A percentile compares a stretch with the other conserved stretches of the same genome.
phyloP scores from a whole-genome alignment of 2,888 invertebrate genomes.

The Tetragonula carbonaria region DNA sequence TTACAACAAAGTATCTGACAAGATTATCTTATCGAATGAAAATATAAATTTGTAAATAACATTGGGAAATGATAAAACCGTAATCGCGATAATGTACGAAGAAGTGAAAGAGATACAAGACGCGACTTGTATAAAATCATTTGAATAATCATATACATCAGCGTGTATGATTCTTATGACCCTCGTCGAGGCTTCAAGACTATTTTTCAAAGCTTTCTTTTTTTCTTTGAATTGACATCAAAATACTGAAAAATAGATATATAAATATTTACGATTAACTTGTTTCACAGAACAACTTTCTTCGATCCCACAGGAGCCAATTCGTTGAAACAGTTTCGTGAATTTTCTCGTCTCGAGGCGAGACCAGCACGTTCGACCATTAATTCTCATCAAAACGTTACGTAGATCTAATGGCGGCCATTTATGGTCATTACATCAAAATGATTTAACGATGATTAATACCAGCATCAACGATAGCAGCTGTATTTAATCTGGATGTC shows the following conservation, averaged over 20 bases:
- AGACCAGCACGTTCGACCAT: neutral
- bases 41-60: slow-evolving; percentile 28
- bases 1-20: slow-evolving; percentile 1
- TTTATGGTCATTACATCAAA: slow-evolving; percentile 25
- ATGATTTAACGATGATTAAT: slow-evolving; percentile 43
- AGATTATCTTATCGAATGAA: slow-evolving; percentile 22
- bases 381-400: slow-evolving; percentile 30
- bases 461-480: neutral
- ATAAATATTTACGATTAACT: neutral
- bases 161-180: neutral
- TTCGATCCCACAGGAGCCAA: neutral
- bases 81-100: neutral
- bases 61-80: slow-evolving; percentile 17
- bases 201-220: neutral
- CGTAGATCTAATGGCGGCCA: neutral
- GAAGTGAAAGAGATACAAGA: neutral
- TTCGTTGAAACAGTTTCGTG: neutral
- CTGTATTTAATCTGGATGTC: slow-evolving; percentile 9
- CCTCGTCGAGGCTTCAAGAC: neutral
- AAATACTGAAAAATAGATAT: neutral
- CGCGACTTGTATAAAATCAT: neutral
- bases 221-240: neutral
- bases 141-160: neutral
- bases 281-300: neutral
- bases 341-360: neutral